Percentiles rank a stretch among this genome's conserved stretches.
These are phyloP conservation scores for Ceratitis capitata DNA, from an alignment of 1,140 invertebrate genomes.

Conservation along the genomic window DNA sequence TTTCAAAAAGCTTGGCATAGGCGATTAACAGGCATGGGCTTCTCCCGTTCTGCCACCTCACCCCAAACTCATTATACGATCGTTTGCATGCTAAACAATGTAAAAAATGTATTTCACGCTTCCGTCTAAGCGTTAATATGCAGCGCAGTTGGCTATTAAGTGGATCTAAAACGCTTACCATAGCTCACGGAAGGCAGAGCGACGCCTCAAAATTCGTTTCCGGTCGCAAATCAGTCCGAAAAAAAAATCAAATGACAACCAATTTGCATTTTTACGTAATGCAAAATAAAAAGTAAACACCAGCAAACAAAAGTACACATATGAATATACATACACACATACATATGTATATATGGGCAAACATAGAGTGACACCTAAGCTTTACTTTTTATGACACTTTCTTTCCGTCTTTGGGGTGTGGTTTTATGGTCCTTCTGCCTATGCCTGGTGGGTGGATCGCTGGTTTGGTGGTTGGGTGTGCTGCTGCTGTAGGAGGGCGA, in stretches of 20 bases:
- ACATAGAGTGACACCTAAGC: background rate
- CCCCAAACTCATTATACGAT: slow-evolving; percentile 13
- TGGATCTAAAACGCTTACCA: background rate
- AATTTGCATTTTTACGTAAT: slow-evolving; percentile 33
- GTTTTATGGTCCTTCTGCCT: background rate
- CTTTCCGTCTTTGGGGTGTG: background rate
- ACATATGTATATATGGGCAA: background rate
- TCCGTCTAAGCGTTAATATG: background rate
- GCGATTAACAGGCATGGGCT: background rate
- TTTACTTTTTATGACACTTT: background rate
- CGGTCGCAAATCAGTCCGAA: slow-evolving; percentile 21
- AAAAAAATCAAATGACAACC: slow-evolving; percentile 17
- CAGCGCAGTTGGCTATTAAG: background rate
- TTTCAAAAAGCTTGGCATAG: background rate
- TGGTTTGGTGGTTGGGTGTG: background rate
- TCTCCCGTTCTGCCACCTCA: background rate
- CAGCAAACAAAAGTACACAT: background rate
- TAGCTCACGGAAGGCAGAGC: background rate
- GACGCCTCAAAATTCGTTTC: background rate
- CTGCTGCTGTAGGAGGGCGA: background rate
- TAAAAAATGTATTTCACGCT: slow-evolving; percentile 11
- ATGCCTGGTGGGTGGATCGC: background rate
- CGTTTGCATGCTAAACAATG: slow-evolving; percentile 5
- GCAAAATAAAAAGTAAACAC: background rate
- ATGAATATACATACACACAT: background rate